Evolutionary conservation across 30 jellyfish, hydroid and myxozoan species (phyloP), one percentile per base, ranked within the genome.

Genomic region (Hydra vulgaris): DNA sequence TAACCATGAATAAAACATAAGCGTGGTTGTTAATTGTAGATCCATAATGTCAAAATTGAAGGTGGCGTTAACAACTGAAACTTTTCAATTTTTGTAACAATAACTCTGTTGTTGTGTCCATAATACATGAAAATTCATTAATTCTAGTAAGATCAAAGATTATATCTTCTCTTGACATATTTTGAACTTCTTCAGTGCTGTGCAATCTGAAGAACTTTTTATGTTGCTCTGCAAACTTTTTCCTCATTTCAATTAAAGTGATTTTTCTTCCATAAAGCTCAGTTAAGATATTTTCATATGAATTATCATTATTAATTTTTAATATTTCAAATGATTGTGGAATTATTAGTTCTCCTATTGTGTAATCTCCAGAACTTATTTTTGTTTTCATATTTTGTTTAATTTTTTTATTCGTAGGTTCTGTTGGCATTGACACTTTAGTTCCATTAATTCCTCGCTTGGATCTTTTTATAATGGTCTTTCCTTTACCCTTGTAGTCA

Each of bases 61-160:
- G 66, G 52, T 73, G 81, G 66, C 81, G 81, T 27, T 27, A 12
- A 21, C 66, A 19, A 22, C 52, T 27, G 52, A 73, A 73, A 73
- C 81, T 22, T 27, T 73, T 73, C 54, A 73, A 21, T 24, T 24
- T 73, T 19, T 73, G 81, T 73, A 73, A 68, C 75, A 68, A 68
- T 68, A 68, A 68, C 61, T 40, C 61, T 40, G 61, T 40, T 40
- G 61, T 40, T 40, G 61, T 40, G 61, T 40, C 61, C 76, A 70
- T 70, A 21, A 21, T 22, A 21, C 17, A 22, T 21, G 40, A 21
- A 25, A 70, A 70, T 25, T 70, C 76, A 25, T 70, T 70, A 70
- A 70, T 70, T 70, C 76, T 70, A 21, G 25, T 70, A 21, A 70
- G 27, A 8, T 70, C 27, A 70, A 70, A 25, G 27, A 70, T 70